Evolutionary conservation across 2,113 vertebrate species (phyloP).

Genomic region (Steatornis caripensis): DNA sequence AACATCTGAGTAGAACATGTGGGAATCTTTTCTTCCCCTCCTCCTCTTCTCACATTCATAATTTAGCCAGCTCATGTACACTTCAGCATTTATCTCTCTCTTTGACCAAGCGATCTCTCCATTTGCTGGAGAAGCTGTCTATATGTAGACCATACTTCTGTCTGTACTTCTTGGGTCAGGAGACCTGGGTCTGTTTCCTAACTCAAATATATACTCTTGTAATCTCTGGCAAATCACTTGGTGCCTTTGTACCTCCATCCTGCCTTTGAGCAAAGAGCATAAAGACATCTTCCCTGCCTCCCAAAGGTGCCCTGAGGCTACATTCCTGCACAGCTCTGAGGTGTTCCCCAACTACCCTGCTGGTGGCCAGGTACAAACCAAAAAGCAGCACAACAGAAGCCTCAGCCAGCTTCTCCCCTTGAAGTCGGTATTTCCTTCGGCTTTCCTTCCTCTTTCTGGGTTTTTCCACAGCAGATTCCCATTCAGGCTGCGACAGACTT

Average conservation of each 20-base stretch:
- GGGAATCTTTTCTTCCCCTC: slow-evolving; percentile 42
- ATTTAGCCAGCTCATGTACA: slow-evolving; percentile 20
- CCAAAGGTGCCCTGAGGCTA: slow-evolving; percentile 2
- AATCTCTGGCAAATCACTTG: neutral
- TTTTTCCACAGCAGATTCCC: slow-evolving; percentile 47
- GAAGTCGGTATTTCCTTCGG: neutral
- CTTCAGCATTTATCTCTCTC: neutral
- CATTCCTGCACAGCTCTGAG: neutral
- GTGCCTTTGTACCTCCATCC: neutral
- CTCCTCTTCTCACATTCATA: slow-evolving; percentile 57
- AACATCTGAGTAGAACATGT: slow-evolving; percentile 73
- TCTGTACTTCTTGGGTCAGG: neutral
- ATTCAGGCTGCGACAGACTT: neutral
- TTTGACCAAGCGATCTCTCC: neutral
- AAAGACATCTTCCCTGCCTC: neutral
- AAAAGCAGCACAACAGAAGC: neutral
- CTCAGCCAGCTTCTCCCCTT: neutral
- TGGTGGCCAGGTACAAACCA: slow-evolving; percentile 8
- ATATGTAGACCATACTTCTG: neutral
- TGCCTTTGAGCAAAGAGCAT: neutral
- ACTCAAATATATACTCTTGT: neutral
- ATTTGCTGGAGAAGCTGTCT: neutral
- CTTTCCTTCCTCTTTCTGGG: slow-evolving; percentile 29
- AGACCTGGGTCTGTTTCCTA: neutral
- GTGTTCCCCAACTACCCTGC: neutral